Percentiles rank a stretch among this genome's conserved stretches.
Evolutionary conservation across 2,113 vertebrate genomes (phyloP).

Genomic region (Notothenia coriiceps): DNA sequence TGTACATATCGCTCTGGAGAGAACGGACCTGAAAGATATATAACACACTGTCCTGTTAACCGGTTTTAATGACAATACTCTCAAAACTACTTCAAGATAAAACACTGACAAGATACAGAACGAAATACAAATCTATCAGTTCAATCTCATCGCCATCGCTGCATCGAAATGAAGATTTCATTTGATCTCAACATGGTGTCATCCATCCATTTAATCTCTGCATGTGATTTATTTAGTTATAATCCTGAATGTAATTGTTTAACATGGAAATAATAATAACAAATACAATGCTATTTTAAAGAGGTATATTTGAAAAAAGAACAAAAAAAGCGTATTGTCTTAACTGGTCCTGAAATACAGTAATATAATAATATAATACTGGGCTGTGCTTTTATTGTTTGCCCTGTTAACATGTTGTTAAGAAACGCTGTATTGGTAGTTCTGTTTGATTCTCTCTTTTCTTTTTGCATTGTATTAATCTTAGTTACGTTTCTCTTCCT

Average conservation of each 20-base stretch:
- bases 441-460: slow-evolving; percentile 72
- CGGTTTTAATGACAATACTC: slow-evolving; percentile 55
- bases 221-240: slow-evolving; percentile 90
- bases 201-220: slow-evolving; percentile 89
- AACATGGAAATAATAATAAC: slow-evolving; percentile 82
- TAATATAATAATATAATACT: slow-evolving; percentile 83
- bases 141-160: slow-evolving; percentile 46
- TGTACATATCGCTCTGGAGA: slow-evolving; percentile 55
- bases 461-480: slow-evolving; percentile 84
- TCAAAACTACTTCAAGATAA: slow-evolving; percentile 16
- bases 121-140: slow-evolving; percentile 60
- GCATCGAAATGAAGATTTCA: slow-evolving; percentile 57
- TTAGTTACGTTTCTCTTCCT: slow-evolving; percentile 82
- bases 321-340: slow-evolving; percentile 84
- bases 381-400: slow-evolving; percentile 86
- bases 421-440: slow-evolving; percentile 84
- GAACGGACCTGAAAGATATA: slow-evolving; percentile 35
- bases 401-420: slow-evolving; percentile 86
- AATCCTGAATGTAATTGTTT: slow-evolving; percentile 92
- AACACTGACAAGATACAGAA: slow-evolving; percentile 51
- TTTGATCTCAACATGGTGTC: slow-evolving; percentile 76
- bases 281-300: slow-evolving; percentile 82
- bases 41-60: slow-evolving; percentile 40
- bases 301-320: slow-evolving; percentile 84
- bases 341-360: slow-evolving; percentile 88